phyloP scores from a whole-genome alignment of 2,797 vertebrate species.

The Anguilla anguilla region DNA sequence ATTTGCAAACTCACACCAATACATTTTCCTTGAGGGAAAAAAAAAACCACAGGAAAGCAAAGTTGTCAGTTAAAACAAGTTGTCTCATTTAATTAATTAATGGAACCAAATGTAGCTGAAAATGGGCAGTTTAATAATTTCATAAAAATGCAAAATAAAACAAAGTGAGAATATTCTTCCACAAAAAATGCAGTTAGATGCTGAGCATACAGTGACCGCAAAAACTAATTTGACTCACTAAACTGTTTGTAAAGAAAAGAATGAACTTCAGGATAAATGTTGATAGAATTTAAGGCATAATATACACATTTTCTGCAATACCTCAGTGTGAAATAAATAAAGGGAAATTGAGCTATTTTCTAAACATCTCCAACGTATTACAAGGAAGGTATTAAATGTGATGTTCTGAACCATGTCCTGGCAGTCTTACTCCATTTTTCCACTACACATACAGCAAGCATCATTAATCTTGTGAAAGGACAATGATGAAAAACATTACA shows the following conservation, averaged over 20 bases:
- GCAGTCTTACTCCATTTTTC: background rate
- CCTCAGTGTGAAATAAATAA: background rate
- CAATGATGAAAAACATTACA: background rate
- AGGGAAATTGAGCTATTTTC: background rate
- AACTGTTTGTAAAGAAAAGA: background rate
- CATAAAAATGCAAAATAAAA: background rate
- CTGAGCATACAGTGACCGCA: background rate
- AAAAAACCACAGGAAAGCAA: background rate
- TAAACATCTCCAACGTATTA: background rate
- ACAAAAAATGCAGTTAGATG: background rate
- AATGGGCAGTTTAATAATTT: background rate
- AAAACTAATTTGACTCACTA: background rate
- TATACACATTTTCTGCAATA: background rate
- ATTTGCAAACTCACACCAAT: conserved; percentile 15
- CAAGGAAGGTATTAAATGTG: background rate
- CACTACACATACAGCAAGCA: background rate
- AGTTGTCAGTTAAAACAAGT: background rate
- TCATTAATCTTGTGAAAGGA: background rate
- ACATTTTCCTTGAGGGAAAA: background rate
- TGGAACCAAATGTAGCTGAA: background rate
- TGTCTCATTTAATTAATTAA: background rate
- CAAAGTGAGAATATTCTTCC: background rate
- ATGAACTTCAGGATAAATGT: background rate
- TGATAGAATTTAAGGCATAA: background rate
- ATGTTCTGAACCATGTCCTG: background rate